Conservation (phyloP, 2,797 vertebrate species). For the Sciurus vulgaris region DNA sequence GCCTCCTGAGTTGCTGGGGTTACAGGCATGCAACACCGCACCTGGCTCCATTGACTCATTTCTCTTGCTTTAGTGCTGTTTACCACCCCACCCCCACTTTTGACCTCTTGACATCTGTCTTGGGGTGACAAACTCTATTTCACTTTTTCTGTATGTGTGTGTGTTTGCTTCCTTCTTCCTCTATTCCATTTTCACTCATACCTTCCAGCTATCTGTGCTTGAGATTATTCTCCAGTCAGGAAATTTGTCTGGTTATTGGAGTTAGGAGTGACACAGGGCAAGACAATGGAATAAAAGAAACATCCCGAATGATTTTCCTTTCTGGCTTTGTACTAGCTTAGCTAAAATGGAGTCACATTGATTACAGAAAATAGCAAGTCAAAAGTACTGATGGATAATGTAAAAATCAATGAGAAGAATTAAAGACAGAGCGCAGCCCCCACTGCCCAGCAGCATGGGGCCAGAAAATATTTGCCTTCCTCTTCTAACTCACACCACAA, state of each 20-base stretch:
- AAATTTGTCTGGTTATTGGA: neutral
- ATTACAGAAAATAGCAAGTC: neutral
- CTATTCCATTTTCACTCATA: constrained; percentile 20
- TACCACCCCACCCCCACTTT: neutral
- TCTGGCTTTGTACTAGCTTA: neutral
- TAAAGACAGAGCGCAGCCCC: neutral
- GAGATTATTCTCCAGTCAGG: neutral
- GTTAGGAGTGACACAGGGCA: neutral
- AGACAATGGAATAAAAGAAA: neutral
- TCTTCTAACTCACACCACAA: neutral
- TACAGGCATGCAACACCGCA: too few relatives aligned
- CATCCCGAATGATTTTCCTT: neutral
- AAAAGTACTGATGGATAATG: neutral
- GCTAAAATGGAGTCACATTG: neutral
- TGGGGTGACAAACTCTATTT: neutral
- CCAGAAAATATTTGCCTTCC: neutral
- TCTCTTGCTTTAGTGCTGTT: neutral
- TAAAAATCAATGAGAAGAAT: neutral
- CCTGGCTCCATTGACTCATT: neutral
- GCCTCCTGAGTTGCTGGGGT: too few relatives aligned
- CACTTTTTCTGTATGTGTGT: neutral
- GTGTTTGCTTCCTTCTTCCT: neutral
- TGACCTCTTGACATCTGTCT: constrained; percentile 12
- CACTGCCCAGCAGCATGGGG: neutral
- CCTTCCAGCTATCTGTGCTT: neutral